phyloP scores from a whole-genome alignment of 2,113 vertebrate genomes.

The Candoia aspera region DNA sequence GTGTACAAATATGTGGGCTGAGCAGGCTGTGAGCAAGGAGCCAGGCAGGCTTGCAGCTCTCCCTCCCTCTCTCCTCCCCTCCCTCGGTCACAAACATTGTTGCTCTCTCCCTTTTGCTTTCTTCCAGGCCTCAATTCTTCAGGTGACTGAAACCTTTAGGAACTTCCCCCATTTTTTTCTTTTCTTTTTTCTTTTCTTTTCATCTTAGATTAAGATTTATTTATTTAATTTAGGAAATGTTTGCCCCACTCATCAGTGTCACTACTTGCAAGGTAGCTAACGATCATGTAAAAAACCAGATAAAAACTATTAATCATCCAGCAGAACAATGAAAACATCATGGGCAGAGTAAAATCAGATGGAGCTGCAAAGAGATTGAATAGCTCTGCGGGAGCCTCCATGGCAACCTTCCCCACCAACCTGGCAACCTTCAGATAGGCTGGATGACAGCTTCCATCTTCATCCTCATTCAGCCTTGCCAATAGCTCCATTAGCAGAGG shows the following conservation, averaged over 20 bases:
- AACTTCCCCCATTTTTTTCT: not conserved
- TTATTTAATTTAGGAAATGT: slow-evolving; percentile 17
- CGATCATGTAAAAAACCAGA: slow-evolving; percentile 1
- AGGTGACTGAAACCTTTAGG: not conserved
- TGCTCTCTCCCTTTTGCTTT: not conserved
- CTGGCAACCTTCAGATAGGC: not conserved
- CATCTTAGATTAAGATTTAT: not conserved
- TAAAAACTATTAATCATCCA: not conserved
- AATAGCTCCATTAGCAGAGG: not conserved
- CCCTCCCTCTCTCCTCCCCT: not conserved
- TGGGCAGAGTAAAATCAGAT: not conserved
- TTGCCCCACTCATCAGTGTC: not conserved
- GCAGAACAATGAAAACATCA: not conserved
- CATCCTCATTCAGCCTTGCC: not conserved
- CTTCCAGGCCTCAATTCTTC: not conserved
- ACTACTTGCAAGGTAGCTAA: not conserved
- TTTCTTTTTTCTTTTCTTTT: not conserved
- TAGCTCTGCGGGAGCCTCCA: not conserved
- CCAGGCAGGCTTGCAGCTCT: not conserved
- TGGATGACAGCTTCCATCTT: not conserved
- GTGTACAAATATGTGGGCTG: not conserved
- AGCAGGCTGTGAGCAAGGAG: not conserved
- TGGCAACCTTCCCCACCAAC: not conserved
- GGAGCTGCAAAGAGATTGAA: no score
- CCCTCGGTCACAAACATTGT: not conserved